Conservation (phyloP, 1,140 invertebrate genomes). For the Diuraphis noxia region DNA sequence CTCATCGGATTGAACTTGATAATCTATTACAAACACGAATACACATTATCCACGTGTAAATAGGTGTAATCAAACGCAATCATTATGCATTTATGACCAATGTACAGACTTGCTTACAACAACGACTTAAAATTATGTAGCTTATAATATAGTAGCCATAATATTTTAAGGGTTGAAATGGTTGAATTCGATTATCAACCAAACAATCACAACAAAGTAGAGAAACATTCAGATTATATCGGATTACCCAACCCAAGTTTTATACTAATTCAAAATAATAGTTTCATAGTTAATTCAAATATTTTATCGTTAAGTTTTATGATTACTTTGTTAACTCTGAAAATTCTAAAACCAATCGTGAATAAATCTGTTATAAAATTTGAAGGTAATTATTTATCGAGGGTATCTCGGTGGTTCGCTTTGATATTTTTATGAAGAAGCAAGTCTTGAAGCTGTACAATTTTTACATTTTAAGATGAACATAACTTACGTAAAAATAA, state of each 20-base stretch:
- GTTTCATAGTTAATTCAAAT: too few species aligned
- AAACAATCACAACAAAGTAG: not conserved
- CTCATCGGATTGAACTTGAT: not conserved
- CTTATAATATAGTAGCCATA: not conserved
- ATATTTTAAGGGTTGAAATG: not conserved
- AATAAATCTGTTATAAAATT: too few species aligned
- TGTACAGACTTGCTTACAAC: too few species aligned
- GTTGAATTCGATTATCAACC: not conserved
- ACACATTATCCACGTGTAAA: too few species aligned
- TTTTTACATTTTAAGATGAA: too few species aligned
- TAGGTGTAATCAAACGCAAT: not conserved
- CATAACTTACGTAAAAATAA: too few species aligned
- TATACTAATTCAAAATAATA: not conserved
- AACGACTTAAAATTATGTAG: not conserved
- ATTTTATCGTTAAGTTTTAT: not conserved
- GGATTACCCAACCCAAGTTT: not conserved
- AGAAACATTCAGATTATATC: not conserved
- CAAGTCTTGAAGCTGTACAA: too few species aligned
- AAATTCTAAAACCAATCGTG: too few species aligned
- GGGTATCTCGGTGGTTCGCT: too few species aligned
- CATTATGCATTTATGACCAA: too few species aligned
- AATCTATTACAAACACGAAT: not conserved
- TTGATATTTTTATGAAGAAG: too few species aligned
- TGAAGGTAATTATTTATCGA: too few species aligned
- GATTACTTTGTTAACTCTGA: not conserved